phyloP scores from a whole-genome alignment of 2,888 invertebrate genomes.

The Phragmatobia fuliginosa region DNA sequence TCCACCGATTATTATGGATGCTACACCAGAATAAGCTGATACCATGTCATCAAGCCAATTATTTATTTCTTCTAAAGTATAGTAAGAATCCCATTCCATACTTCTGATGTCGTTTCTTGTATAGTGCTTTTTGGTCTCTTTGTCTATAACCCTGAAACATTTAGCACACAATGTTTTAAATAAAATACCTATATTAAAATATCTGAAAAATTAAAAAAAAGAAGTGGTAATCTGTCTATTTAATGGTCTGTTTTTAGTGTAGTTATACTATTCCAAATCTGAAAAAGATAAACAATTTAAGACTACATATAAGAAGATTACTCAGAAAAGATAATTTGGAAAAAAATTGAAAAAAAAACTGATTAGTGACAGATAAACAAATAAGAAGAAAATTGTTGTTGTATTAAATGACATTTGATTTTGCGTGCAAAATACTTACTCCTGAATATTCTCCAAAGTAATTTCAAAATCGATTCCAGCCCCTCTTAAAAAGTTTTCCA shows the following conservation, averaged over 20 bases:
- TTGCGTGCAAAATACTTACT: constrained; percentile 67
- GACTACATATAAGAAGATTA: no score
- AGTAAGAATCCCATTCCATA: constrained; percentile 88
- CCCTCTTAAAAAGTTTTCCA: constrained; percentile 67
- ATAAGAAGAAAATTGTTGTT: no score
- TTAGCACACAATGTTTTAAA: not conserved
- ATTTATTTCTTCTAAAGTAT: constrained; percentile 87
- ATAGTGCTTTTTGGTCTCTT: constrained; percentile 71
- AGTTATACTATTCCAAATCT: no score
- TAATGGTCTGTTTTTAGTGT: no score
- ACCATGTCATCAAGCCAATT: constrained; percentile 86
- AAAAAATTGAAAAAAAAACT: no score
- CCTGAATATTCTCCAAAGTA: constrained; percentile 79
- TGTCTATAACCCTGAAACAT: constrained; percentile 81
- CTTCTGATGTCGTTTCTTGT: constrained; percentile 59
- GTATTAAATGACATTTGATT: no score
- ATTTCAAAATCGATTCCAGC: constrained; percentile 74
- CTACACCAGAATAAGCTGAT: constrained; percentile 73
- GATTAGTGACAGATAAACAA: no score
- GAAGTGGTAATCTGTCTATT: no score
- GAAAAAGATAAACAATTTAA: no score
- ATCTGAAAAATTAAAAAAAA: no score
- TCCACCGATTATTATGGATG: constrained; percentile 75
- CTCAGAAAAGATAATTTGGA: no score
- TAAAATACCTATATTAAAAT: no score